Conservation (phyloP, 2,797 vertebrate genomes). For the Muscicapa striata region DNA sequence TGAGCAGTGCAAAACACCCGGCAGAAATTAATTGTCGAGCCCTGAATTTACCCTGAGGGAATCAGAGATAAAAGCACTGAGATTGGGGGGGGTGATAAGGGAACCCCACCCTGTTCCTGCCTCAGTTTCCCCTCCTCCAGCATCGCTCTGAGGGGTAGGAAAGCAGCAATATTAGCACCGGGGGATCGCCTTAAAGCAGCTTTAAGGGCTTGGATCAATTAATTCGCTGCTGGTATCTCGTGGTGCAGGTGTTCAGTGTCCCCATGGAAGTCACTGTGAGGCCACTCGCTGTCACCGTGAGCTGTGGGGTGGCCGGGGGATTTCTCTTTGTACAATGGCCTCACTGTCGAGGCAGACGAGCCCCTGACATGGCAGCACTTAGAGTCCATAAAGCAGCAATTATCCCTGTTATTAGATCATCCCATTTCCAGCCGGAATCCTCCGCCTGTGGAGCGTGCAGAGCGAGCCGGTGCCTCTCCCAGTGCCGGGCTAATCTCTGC, state of each 20-base stretch:
- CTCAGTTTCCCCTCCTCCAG: not conserved
- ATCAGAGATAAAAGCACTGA: not conserved
- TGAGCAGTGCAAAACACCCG: not conserved
- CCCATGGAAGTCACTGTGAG: not conserved
- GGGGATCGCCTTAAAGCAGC: not conserved
- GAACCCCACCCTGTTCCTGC: not conserved
- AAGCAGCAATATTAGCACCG: not conserved
- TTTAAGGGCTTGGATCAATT: not conserved
- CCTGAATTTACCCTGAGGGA: not conserved
- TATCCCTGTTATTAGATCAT: conserved; percentile 68
- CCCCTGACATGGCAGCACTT: conserved; percentile 42
- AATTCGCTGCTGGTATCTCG: not conserved
- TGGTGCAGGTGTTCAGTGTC: not conserved
- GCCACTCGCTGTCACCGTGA: not conserved
- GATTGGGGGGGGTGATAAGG: not conserved
- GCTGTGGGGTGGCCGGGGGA: not conserved
- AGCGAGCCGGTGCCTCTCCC: conserved; percentile 25
- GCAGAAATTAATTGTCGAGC: not conserved
- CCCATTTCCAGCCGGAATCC: conserved; percentile 59
- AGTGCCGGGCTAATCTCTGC: conserved; percentile 40
- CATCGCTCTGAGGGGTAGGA: not conserved
- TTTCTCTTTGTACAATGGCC: conserved; percentile 31
- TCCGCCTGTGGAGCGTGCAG: conserved; percentile 40
- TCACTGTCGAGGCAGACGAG: conserved; percentile 10
- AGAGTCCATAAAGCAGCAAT: conserved; percentile 63